These are phyloP conservation scores for Acanthurus leucopareius DNA, from an alignment of 2,797 vertebrate species.

Conservation along the genomic window DNA sequence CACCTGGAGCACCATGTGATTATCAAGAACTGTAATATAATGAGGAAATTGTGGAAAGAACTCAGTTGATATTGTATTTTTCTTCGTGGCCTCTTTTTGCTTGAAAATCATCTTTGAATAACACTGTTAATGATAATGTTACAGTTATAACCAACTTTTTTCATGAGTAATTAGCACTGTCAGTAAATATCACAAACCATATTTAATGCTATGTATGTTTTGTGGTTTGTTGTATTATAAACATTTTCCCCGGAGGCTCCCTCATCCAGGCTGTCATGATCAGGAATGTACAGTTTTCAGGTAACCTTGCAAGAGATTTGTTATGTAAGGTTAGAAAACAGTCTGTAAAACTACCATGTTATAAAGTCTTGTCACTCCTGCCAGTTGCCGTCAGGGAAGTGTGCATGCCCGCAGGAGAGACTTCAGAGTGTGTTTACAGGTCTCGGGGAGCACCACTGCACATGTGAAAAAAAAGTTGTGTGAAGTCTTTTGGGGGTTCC, in stretches of 20 bases:
- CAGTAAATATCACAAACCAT: background rate
- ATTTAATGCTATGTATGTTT: background rate
- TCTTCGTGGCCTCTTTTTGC: background rate
- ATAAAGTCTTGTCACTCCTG: background rate
- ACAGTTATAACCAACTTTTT: background rate
- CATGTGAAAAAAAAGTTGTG: background rate
- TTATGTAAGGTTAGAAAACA: background rate
- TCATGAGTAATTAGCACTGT: background rate
- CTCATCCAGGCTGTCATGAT: background rate
- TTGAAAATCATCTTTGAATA: background rate
- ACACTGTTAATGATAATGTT: background rate
- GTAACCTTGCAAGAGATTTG: background rate
- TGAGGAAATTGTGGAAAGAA: constrained; percentile 2
- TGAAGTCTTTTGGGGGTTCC: background rate
- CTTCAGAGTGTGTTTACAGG: constrained; percentile 10
- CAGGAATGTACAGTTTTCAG: background rate
- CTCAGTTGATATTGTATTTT: background rate
- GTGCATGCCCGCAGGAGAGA: constrained; percentile 4
- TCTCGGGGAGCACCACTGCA: background rate
- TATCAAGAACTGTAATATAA: constrained; percentile 24
- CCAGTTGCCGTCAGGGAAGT: background rate
- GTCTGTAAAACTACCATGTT: background rate
- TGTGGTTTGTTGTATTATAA: background rate
- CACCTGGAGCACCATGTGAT: constrained; percentile 14
- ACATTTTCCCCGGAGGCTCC: background rate